These are phyloP conservation scores for Cylloceria caligata DNA, from an alignment of 2,888 invertebrate species.

Conservation along the genomic window DNA sequence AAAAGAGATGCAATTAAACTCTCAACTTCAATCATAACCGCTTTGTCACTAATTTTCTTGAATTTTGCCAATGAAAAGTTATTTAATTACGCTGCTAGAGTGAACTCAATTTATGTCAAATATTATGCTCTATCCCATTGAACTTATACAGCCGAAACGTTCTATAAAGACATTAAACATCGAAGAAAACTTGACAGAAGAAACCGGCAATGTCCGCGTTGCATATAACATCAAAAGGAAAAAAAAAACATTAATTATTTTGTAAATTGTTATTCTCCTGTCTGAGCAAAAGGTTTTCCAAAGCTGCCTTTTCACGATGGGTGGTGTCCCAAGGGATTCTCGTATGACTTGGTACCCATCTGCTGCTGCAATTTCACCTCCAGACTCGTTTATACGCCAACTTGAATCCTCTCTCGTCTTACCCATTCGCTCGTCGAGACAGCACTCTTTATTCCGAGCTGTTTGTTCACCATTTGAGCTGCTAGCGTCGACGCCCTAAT, in stretches of 20 bases:
- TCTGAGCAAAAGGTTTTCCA: background rate
- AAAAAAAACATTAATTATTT: background rate
- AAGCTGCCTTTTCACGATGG: background rate
- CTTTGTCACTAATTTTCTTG: too few species aligned
- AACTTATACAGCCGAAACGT: background rate
- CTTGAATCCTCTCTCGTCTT: conserved; percentile 7
- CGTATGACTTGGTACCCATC: background rate
- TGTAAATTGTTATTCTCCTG: background rate
- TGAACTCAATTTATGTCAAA: background rate
- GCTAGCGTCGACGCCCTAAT: conserved; percentile 47
- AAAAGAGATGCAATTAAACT: too few species aligned
- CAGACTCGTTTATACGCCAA: conserved; percentile 18
- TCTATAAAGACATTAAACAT: background rate
- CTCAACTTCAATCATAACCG: too few species aligned
- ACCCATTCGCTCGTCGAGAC: conserved; percentile 14
- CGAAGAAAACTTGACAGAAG: background rate
- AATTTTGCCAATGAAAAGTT: too few species aligned
- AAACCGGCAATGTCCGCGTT: background rate
- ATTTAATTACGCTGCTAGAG: background rate
- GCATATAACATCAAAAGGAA: background rate
- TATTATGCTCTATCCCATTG: background rate
- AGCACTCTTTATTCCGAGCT: background rate
- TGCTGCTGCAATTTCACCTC: background rate
- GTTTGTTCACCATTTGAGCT: conserved; percentile 39
- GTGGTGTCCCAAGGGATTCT: background rate